phyloP scores from a whole-genome alignment of 2,113 vertebrate genomes.

The Leiothrix lutea region DNA sequence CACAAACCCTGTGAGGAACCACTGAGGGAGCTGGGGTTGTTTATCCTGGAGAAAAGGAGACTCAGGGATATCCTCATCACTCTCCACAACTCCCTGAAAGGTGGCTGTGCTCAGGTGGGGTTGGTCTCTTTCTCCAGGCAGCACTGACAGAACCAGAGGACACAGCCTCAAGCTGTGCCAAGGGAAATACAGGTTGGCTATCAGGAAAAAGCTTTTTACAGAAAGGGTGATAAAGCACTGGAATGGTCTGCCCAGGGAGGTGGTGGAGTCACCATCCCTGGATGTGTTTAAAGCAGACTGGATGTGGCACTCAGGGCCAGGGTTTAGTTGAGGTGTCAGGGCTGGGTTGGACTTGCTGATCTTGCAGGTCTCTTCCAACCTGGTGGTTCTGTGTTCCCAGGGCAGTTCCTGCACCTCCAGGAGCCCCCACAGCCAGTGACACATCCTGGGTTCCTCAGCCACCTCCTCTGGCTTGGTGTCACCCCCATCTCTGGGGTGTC shows the following conservation, averaged over 20 bases:
- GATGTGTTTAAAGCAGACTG: background rate
- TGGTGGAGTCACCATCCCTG: background rate
- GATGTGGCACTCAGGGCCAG: background rate
- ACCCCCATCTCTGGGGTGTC: background rate
- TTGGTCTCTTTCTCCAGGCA: background rate
- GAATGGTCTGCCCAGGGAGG: background rate
- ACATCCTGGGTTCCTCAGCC: background rate
- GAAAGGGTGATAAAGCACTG: background rate
- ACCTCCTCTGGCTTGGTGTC: background rate
- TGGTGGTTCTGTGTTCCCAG: constrained; percentile 73
- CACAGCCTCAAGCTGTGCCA: background rate
- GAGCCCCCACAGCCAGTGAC: background rate
- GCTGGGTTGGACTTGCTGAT: background rate
- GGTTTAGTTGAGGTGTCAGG: background rate
- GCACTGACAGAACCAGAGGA: background rate
- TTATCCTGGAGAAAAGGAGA: too few relatives aligned
- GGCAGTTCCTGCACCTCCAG: constrained; percentile 68
- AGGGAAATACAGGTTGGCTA: background rate
- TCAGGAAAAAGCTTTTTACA: too few relatives aligned
- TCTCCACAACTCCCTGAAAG: too few relatives aligned
- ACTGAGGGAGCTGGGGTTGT: too few relatives aligned
- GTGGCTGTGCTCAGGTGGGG: too few relatives aligned
- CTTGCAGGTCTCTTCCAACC: background rate
- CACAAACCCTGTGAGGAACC: too few relatives aligned
- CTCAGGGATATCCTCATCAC: too few relatives aligned